Conservation (phyloP, 35 echinoderm and acorn worm species). For the Heliocidaris tuberculata region DNA sequence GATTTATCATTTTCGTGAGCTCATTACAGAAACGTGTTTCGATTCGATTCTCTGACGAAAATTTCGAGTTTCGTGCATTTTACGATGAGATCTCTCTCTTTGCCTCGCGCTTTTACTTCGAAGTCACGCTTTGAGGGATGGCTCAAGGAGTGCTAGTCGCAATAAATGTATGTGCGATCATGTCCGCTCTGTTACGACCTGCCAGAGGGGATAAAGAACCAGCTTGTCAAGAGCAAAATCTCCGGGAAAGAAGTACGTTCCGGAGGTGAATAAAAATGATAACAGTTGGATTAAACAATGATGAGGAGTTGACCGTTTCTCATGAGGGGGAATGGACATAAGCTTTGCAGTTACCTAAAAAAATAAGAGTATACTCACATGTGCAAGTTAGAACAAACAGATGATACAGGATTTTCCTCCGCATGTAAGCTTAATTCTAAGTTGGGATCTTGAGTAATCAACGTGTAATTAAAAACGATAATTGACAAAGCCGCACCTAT, state of each 20-base stretch:
- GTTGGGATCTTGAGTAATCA: no score
- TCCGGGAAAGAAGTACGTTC: not conserved
- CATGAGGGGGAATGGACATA: no score
- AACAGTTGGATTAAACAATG: not conserved
- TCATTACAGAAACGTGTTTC: slow-evolving; percentile 9
- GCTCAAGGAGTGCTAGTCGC: not conserved
- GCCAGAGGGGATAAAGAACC: not conserved
- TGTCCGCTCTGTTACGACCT: not conserved
- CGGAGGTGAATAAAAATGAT: not conserved
- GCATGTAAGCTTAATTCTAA: not conserved
- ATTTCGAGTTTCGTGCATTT: not conserved
- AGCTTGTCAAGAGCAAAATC: not conserved
- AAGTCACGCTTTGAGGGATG: slow-evolving; percentile 9
- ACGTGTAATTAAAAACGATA: no score
- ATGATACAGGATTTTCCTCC: not conserved
- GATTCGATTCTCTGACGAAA: not conserved
- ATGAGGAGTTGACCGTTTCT: not conserved
- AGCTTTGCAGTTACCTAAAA: not conserved
- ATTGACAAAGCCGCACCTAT: not conserved
- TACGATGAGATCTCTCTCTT: not conserved
- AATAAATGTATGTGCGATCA: not conserved
- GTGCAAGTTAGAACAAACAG: not conserved
- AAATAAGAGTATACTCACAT: not conserved
- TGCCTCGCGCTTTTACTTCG: not conserved
- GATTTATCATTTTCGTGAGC: not conserved